Evolutionary conservation across 2,888 invertebrate genomes (phyloP).

Genomic region (Morpho achilles): DNA sequence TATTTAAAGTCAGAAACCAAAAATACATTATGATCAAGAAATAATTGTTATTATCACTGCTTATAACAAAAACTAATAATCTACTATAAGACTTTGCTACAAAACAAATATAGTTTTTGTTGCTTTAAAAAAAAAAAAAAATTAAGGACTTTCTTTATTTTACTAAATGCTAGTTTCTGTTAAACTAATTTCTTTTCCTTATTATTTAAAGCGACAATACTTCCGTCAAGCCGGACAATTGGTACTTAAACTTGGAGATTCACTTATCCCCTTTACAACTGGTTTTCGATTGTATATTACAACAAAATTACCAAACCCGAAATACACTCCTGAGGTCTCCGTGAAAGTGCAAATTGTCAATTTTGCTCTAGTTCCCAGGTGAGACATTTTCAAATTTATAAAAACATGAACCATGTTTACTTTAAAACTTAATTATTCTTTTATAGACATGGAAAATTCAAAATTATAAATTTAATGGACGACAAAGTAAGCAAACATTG

Average conservation of each 20-base stretch:
- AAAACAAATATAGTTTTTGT: no score
- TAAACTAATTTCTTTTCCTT: not conserved
- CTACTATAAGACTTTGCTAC: no score
- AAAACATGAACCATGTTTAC: not conserved
- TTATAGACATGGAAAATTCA: no score
- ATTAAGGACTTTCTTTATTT: no score
- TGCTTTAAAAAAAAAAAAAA: no score
- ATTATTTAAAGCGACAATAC: conserved; percentile 80
- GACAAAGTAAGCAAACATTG: no score
- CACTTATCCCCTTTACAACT: conserved; percentile 87
- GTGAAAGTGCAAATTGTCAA: conserved; percentile 93
- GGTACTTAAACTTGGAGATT: conserved; percentile 91
- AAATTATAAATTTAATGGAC: no score
- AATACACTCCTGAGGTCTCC: conserved; percentile 92
- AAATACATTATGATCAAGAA: no score
- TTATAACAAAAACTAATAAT: no score
- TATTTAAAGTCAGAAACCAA: no score
- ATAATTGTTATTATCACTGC: no score
- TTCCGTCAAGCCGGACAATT: conserved; percentile 87
- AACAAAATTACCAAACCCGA: conserved; percentile 92
- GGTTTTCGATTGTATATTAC: conserved; percentile 92
- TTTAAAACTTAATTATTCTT: not conserved
- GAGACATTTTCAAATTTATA: not conserved
- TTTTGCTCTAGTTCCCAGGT: conserved; percentile 92
- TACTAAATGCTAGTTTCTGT: no score